A percentile compares a stretch with the other conserved stretches of the same genome.
Conservation (phyloP, 2,888 invertebrate species). For the Sceliomorpha sp. region DNA sequence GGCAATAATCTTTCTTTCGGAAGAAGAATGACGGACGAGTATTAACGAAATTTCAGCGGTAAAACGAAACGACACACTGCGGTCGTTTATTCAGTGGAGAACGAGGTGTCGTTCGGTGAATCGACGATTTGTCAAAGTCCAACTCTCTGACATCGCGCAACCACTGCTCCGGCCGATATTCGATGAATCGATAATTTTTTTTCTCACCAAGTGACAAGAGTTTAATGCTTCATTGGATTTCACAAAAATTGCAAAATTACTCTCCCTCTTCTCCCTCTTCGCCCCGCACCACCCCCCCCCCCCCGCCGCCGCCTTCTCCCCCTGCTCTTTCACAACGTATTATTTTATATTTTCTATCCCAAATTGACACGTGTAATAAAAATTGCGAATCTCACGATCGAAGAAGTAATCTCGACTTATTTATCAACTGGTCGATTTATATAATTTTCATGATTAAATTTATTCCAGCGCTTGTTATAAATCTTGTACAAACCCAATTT, state of each 20-base stretch:
- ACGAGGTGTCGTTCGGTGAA: slow-evolving; percentile 62
- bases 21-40: slow-evolving; percentile 19
- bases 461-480: too few relatives aligned
- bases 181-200: slow-evolving; percentile 46
- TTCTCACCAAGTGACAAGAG: slow-evolving; percentile 30
- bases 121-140: slow-evolving; percentile 78
- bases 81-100: slow-evolving; percentile 47
- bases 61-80: slow-evolving; percentile 13
- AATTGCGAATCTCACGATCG: too few relatives aligned
- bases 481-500: neutral
- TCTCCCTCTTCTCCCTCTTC: neutral
- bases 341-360: too few relatives aligned
- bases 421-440: too few relatives aligned
- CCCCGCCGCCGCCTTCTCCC: too few relatives aligned
- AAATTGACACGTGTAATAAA: too few relatives aligned
- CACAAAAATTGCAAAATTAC: slow-evolving; percentile 18
- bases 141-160: slow-evolving; percentile 28
- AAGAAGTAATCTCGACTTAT: too few relatives aligned
- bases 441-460: too few relatives aligned
- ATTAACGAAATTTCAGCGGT: slow-evolving; percentile 30
- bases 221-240: slow-evolving; percentile 34
- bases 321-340: too few relatives aligned
- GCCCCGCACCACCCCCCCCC: too few relatives aligned
- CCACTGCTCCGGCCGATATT: slow-evolving; percentile 31
- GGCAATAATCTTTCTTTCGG: slow-evolving; percentile 2